Base-by-base conservation (phyloP, 2,113 vertebrate species). In the Xyliphius kryptos region DNA sequence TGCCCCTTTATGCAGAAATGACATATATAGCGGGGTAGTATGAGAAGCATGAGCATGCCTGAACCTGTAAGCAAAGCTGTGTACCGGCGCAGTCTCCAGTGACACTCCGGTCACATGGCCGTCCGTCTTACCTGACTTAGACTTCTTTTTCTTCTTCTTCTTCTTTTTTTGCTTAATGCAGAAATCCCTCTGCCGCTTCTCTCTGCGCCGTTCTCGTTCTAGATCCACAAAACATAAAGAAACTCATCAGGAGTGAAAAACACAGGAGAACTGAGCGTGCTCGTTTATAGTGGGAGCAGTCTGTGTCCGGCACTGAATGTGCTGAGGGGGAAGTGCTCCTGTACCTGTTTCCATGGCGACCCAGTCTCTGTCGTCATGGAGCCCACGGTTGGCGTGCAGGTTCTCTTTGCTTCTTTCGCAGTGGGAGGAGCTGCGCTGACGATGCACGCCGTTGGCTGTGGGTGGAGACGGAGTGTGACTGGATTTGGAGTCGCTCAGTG, bases 131-230 rank as follows among this genome's bases (percentile, higher is more conserved):
- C 94, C 95, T 64, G 87, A 75, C 74, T 90, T 93, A 38, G 82
- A 82, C 82, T 85, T 89, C 85, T 84, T 97, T 85, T 91, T 97
- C 84, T 89, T 89, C 72, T 88, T 93, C 72, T 89, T 97, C 80
- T 90, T 97, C 74, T 93, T 98, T 86, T 93, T 97, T 36, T 92
- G 83, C 72, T 93, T 95, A 20, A 91, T 81, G 67, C 86, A 88
- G 65, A 92, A 90, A 68, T 93, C 89, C 79, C 86, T 90, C 50
- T 80, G 82, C 68, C 85, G 89, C 75, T 79, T 90, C 52, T 86
- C 84, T 71, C 87, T 92, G 71, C 73, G 88, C 72, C 85, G 89
- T 74, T 85, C 85, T 56, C 85, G 54, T 69, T 90, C 82, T 82
- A 87, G n/a, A 88, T 81, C 66, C n/a, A 9, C 12, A 72, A 47